Base-by-base conservation (phyloP, 2,888 invertebrate species). In the Agrypnus murinus region DNA sequence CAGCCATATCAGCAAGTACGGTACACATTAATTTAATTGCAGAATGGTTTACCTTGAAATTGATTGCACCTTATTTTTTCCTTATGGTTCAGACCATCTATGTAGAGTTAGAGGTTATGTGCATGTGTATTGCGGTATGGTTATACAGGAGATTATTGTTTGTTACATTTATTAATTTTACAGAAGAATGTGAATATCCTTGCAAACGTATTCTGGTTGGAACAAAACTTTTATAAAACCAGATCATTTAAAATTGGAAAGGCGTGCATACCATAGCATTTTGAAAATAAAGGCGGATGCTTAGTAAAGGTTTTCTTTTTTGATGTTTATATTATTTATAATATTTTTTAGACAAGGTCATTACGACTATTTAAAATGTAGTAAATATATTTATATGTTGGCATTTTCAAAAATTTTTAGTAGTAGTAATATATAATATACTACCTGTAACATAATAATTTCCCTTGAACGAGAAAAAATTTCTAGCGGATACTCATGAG, bases 41-140 rank as follows among this genome's bases (percentile, higher is more conserved):
- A 14, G 55, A 58, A 58, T 31, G 58, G 58, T 58, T 58, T 31
- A n/a, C 40, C 58, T 58, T 58, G 58, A 38, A 38, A 40, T 40
- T 40, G 43, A 58, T 58, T 58, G 58, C 58, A 58, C 25, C 40
- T 57, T 19, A 31, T 58, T 58, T 55, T 48, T 58, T 58, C 58
- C 58, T 58, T 43, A 58, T 58, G 58, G 38, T 25, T 43, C 58
- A 38, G 58, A 17, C 55, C 55, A 55, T 55, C 36, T 55, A 55
- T 5, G 55, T 36, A 34, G 1, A 53, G 34, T 53, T 34, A 34
- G 53, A 53, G 53, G 53, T 53, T 31, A 32, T 53, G 14, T 50
- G 19, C n/a, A 19, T 48, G 4, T 34, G n/a, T n/a, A n/a, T n/a
- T n/a, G 53, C 15, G 48, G 48, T 48, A 25, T 32, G 31, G 32